phyloP scores from a whole-genome alignment of 2,888 invertebrate species.

The Heliconius aoede region DNA sequence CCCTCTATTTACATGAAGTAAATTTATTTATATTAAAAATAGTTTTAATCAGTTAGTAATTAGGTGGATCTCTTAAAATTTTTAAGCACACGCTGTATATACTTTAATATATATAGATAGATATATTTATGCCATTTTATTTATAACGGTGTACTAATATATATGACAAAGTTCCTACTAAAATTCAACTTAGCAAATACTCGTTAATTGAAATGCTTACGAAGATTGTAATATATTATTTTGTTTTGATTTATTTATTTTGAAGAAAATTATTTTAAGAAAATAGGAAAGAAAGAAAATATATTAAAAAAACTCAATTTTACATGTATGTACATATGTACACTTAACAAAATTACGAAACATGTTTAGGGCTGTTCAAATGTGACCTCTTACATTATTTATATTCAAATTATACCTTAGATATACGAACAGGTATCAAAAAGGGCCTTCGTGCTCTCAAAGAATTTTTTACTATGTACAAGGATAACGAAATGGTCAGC shows the following conservation, averaged over 20 bases:
- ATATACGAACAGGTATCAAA: slow-evolving; percentile 13
- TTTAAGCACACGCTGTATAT: too few species aligned
- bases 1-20: neutral
- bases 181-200: too few species aligned
- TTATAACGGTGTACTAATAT: too few species aligned
- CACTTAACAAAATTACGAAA: slow-evolving; percentile 1
- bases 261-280: neutral
- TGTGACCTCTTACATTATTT: slow-evolving; percentile 5
- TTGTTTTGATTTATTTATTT: neutral
- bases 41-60: too few species aligned
- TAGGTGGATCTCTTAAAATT: too few species aligned
- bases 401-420: slow-evolving; percentile 22
- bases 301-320: neutral
- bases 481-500: neutral
- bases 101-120: too few species aligned
- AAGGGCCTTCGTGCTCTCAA: neutral
- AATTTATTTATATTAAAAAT: too few species aligned
- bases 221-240: too few species aligned
- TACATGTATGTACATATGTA: neutral
- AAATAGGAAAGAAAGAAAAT: neutral
- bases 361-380: neutral
- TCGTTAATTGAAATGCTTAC: too few species aligned
- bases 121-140: too few species aligned
- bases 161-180: too few species aligned
- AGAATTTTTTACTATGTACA: neutral